phyloP scores from a whole-genome alignment of 1,140 invertebrate genomes.

The Atopsyche davidsoni region DNA sequence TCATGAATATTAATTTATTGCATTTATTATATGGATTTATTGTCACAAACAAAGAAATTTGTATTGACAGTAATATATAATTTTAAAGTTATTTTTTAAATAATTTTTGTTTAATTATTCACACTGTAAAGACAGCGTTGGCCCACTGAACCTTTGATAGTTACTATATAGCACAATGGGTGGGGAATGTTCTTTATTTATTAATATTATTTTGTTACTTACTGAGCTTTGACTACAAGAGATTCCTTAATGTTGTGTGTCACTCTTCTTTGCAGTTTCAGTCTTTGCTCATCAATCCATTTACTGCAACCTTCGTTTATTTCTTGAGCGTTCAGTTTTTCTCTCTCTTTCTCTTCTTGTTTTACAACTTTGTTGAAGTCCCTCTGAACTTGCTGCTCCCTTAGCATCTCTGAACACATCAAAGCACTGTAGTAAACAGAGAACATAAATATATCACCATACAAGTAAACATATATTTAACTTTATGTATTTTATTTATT shows the following conservation, averaged over 20 bases:
- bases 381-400: constrained; percentile 40
- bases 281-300: constrained; percentile 36
- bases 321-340: constrained; percentile 35
- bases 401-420: constrained; percentile 40
- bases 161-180: no score
- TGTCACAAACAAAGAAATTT: constrained; percentile 4
- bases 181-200: no score
- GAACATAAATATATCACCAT: constrained; percentile 5
- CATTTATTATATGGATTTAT: no score
- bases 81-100: background rate
- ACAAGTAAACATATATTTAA: constrained; percentile 3
- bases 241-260: constrained; percentile 28
- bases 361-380: constrained; percentile 37
- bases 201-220: constrained; percentile 2
- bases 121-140: no score
- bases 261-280: constrained; percentile 33
- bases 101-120: no score
- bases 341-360: constrained; percentile 32
- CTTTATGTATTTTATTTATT: constrained; percentile 5
- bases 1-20: no score
- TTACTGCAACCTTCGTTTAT: constrained; percentile 36
- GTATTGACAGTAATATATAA: background rate
- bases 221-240: constrained; percentile 22
- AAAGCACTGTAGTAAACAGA: constrained; percentile 35
- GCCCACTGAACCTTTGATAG: no score